Evolutionary conservation across 2,888 invertebrate genomes (phyloP), one percentile per base, ranked within the genome.

Genomic region (Xestobium rufovillosum): DNA sequence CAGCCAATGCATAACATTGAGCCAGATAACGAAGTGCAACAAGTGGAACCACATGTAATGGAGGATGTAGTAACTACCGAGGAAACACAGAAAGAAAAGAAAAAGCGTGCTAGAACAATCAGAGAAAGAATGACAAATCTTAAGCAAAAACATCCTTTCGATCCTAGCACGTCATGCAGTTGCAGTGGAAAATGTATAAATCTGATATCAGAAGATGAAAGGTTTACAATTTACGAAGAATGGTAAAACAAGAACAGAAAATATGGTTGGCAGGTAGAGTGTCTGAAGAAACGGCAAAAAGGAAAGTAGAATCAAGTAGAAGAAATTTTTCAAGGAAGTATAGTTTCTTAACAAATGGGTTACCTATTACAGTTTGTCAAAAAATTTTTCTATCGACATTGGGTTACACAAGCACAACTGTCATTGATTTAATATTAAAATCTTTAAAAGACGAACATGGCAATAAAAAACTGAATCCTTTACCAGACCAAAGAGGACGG

Each of bases 291-390:
- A 27, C 9, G 4, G 28, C 28, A 27, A 27, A 27, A 27, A n/a
- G 28, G 11, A 27, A 27, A 27, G 28, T 27, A 27, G 28, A 8
- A n/a, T n/a, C n/a, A 4, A 27, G 28, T 11, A 27, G 6, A 27
- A n/a, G 4, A 27, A 27, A 4, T n/a, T 27, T 27, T 27, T 27
- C 28, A 27, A 27, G 28, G 11, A 6, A 10, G 11, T 11, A 8
- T n/a, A n/a, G n/a, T n/a, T n/a, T n/a, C n/a, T n/a, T n/a, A n/a
- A n/a, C n/a, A n/a, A n/a, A n/a, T n/a, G n/a, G n/a, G n/a, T n/a
- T n/a, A n/a, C n/a, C n/a, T n/a, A n/a, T n/a, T n/a, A n/a, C n/a
- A 27, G 28, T 27, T 27, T 27, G 28, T 27, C 28, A 27, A 12
- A 27, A 27, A 11, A 10, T n/a, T 27, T 27, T 27, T 27, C 11